Evolutionary conservation across 2,888 invertebrate species (phyloP), one percentile per base, ranked within the genome.

Genomic region (Diadegma fenestrale): DNA sequence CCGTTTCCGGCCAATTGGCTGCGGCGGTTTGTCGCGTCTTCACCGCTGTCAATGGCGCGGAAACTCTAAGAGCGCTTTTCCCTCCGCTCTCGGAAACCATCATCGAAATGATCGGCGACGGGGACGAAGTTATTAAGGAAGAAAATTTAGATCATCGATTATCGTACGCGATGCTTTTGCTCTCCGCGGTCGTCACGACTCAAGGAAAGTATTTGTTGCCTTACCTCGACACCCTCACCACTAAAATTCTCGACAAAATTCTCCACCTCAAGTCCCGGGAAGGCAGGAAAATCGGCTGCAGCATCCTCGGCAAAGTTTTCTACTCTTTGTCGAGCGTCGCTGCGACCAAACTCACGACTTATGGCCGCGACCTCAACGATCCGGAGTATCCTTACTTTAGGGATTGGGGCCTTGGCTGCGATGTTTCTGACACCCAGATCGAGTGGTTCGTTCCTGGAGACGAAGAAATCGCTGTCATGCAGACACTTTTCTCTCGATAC

Each of bases 1-100:
- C 96, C 89, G 97, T 98, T 0, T 97, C 98, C 0, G 98, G 98
- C 0, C 96, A 96, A 91, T 95, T 97, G 92, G 96, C 97, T 0
- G 97, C 97, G 0, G 95, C 96, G 12, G 94, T 98, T 83, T 95
- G 97, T 85, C 95, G 96, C 80, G 95, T 95, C 12, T 96, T 97
- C 91, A 95, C 95, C 0, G 94, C 95, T 89, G 95, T 96, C 0
- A 96, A 97, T 90, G 95, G 97, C 0, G 95, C 95, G 80, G 95
- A 96, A 73, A 96, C 97, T 0, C 92, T 97, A 82, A 96, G 96
- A 82, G 95, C 96, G 17, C 96, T 98, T 89, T 90, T 98, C 79
- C 97, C 98, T 0, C 95, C 96, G 88, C 94, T 98, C 3, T 96
- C 96, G 89, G 95, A 96, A 77, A 96, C 96, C 14, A 95, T 98